Evolutionary conservation across 2,888 invertebrate genomes (phyloP), one percentile per base, ranked within the genome.

Genomic region (Gortyna flavago): DNA sequence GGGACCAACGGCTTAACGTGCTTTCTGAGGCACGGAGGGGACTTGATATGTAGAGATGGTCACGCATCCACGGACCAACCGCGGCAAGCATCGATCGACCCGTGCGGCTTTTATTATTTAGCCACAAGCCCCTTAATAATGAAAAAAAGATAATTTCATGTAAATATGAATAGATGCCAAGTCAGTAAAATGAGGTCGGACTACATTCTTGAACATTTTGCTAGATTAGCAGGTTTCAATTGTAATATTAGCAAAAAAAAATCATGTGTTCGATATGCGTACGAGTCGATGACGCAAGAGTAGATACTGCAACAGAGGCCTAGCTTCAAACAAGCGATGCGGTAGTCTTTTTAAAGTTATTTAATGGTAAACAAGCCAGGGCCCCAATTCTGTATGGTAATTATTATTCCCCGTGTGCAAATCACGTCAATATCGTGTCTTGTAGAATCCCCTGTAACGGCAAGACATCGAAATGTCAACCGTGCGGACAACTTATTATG

Each of bases 221-320:
- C 62, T 57, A 44, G 29, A 64, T 7, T 7, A 59, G 25, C 80
- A n/a, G 18, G 85, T 80, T 84, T 29, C 29, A 75, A 71, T 74
- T 81, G 73, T 84, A 61, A 54, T 80, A 51, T 68, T 71, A 48
- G 59, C 62, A 54, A 84, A 77, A 72, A 85, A 59, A 35, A n/a
- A n/a, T n/a, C n/a, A n/a, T 48, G 44, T 32, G 11, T 54, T 75
- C 69, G 66, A 59, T 62, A 72, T 48, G 85, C 65, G 64, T 48
- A n/a, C 61, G 16, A 44, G 62, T 25, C 6, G 21, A 44, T 9
- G 64, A 1, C 38, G 16, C 48, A 35, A 25, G 80, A 80, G 29
- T 77, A 59, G 3, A 65, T 64, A 68, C 18, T 64, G 4, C 0
- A 2, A 77, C 78, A 83, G 83, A 80, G 57, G 7, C n/a, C 7